Evolutionary conservation across 2,797 vertebrate species (phyloP).

Genomic region (Sciaenops ocellatus): DNA sequence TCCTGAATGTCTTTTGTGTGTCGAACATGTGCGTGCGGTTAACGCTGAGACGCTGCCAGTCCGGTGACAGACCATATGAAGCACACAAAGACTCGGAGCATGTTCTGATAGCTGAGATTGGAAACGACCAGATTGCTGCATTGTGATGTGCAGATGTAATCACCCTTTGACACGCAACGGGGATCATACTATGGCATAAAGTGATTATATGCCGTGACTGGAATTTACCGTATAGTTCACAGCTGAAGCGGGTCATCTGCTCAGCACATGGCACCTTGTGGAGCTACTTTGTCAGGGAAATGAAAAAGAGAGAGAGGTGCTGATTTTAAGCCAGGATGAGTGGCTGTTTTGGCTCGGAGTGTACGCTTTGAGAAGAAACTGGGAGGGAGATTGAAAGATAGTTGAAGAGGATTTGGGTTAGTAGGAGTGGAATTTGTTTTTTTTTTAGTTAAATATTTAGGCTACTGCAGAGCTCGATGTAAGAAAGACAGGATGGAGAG

Average conservation of each 20-base stretch:
- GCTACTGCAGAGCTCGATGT: conserved; percentile 55
- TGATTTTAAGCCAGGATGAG: conserved; percentile 52
- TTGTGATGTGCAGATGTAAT: conserved; percentile 76
- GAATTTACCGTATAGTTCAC: conserved; percentile 64
- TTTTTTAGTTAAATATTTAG: conserved; percentile 69
- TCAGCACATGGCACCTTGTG: conserved; percentile 71
- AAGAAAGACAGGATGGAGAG: conserved; percentile 46
- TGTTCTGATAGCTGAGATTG: conserved; percentile 69
- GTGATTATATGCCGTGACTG: conserved; percentile 64
- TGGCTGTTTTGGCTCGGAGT: conserved; percentile 53
- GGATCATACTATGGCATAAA: conserved; percentile 63
- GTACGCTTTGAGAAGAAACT: conserved; percentile 46
- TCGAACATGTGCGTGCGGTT: conserved; percentile 73
- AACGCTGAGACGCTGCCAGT: conserved; percentile 67
- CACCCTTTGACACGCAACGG: conserved; percentile 72
- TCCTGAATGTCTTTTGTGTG: conserved; percentile 56
- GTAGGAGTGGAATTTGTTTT: conserved; percentile 50
- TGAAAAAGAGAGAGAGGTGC: conserved; percentile 35
- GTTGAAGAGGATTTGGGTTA: conserved; percentile 56
- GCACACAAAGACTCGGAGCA: conserved; percentile 41
- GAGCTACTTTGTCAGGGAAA: conserved; percentile 44
- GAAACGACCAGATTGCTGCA: conserved; percentile 62
- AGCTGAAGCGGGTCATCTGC: conserved; percentile 72
- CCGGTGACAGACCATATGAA: conserved; percentile 57
- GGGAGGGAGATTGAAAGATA: conserved; percentile 54